Conservation (phyloP, 2,797 vertebrate genomes). For the Chlorospingus flavigularis region DNA sequence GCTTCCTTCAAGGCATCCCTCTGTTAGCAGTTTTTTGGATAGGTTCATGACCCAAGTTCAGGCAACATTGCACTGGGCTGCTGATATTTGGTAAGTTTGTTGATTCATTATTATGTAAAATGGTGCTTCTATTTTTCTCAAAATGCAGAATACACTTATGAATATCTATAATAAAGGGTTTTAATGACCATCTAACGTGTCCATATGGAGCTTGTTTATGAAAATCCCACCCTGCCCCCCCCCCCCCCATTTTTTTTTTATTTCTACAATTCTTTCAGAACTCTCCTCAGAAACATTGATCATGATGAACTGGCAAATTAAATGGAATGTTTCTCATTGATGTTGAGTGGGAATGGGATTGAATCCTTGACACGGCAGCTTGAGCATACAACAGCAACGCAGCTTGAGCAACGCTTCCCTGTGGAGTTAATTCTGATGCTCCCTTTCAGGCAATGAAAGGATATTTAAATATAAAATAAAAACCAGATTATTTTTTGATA, state of each 20-base stretch:
- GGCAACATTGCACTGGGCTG: slow-evolving; percentile 64
- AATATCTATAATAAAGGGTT: background rate
- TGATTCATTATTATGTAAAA: background rate
- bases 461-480: slow-evolving; percentile 29
- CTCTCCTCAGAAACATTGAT: background rate
- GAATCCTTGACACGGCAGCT: background rate
- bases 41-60: slow-evolving; percentile 75
- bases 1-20: slow-evolving; percentile 85
- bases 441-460: background rate
- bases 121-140: background rate
- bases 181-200: background rate
- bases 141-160: background rate
- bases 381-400: background rate
- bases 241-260: background rate
- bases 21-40: slow-evolving; percentile 79
- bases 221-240: rapidly evolving
- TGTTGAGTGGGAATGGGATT: background rate
- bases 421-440: slow-evolving; percentile 21
- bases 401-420: background rate
- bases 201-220: background rate
- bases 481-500: background rate
- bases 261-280: background rate
- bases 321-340: background rate
- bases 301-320: background rate
- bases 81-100: slow-evolving; percentile 53